Conservation (phyloP, 2,113 vertebrate species). For the Geococcyx californianus region DNA sequence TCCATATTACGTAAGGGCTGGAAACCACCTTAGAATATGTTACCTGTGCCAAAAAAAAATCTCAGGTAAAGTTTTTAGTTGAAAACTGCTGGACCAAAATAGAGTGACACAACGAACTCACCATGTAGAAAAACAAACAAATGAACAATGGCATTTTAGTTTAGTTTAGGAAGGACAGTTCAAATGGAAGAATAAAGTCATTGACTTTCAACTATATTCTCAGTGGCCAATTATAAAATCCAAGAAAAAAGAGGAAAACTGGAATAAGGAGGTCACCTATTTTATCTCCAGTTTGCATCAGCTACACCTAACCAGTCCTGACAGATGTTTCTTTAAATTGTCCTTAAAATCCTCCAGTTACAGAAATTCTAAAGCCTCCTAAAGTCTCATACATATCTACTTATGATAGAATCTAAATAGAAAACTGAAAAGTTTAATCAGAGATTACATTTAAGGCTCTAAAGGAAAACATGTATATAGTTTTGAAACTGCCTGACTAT, state of each 20-base stretch:
- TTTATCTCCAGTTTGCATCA: slow-evolving; percentile 6
- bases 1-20: neutral
- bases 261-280: slow-evolving; percentile 14
- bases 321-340: slow-evolving; percentile 22
- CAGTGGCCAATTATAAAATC: neutral
- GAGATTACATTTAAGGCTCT: neutral
- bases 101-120: slow-evolving; percentile 4
- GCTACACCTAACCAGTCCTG: neutral
- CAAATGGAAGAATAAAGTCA: neutral
- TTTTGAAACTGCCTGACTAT: neutral
- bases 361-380: neutral
- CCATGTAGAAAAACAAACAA: neutral
- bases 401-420: neutral
- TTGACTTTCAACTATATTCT: neutral
- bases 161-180: neutral
- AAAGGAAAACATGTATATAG: neutral
- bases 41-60: neutral
- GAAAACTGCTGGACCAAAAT: slow-evolving; percentile 2
- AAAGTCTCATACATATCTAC: neutral
- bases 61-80: neutral
- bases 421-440: neutral
- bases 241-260: neutral
- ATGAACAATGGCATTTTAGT: slow-evolving; percentile 19
- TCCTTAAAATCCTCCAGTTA: slow-evolving; percentile 14
- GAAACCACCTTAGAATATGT: neutral